Base-by-base conservation (phyloP, 2,888 invertebrate genomes). In the Tillus elongatus region DNA sequence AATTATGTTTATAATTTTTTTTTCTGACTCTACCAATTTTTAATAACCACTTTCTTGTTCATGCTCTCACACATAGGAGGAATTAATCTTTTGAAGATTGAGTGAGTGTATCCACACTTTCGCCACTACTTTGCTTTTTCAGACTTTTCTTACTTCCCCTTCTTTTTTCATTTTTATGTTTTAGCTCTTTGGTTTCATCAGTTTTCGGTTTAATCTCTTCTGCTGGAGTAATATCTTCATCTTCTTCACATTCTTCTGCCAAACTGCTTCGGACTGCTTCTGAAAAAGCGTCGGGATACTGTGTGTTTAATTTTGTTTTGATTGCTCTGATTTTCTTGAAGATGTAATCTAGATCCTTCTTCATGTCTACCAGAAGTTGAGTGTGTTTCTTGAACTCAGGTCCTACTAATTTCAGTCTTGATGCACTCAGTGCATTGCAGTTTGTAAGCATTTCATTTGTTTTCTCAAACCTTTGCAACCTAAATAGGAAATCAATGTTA, bases 401-500 rank as follows among this genome's bases (percentile, higher is more conserved):
- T 4, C 79, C 81, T 1, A 93, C 91, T 12, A 78, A 79, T 56
- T 90, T 86, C 36, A 91, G 74, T 8, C 97, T 75, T 44, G 82
- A 82, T 2, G 86, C 81, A 1, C 95, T 91, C n/a, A 98, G 65
- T 11, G 89, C 85, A 64, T 95, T 95, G 61, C 96, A 96, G 63
- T 96, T 97, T 6, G 90, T 82, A 15, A 98, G 68, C 97, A 97
- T 98, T 70, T 98, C 97, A 58, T 97, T 98, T 0, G 97, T 97
- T 65, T 97, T 97, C 60, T 97, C 97, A 68, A 96, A 98, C 37
- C 96, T 74, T 55, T 90, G 88, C 14, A 97, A 64, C 89, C 92
- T 92, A 58, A 2, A 71, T n/a, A n/a, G n/a, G n/a, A n/a, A n/a
- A n/a, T n/a, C n/a, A n/a, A n/a, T n/a, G n/a, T n/a, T n/a, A n/a